Evolutionary conservation across 53 echinoderm and acorn worm genomes (phyloP), one percentile per base, ranked within the genome.

Genomic region (Henricia sp.): DNA sequence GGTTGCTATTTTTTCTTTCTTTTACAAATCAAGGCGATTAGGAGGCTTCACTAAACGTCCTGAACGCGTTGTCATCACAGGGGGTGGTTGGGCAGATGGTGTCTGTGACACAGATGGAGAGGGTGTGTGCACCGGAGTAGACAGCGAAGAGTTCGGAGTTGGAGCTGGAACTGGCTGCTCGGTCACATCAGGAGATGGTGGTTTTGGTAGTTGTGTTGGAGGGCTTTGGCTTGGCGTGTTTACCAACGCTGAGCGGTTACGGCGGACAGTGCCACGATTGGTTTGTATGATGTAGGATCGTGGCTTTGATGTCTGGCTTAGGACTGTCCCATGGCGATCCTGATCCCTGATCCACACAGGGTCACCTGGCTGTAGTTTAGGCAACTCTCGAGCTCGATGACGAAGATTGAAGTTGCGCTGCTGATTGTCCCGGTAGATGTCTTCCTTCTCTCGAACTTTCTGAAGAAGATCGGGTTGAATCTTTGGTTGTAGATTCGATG

Each of bases 131-230:
- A 27, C 3, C 12, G 3, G 10, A 58, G 59, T 58, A 58, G 59
- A 19, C 27, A 26, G 59, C 12, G 59, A 58, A 58, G 27, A 58
- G 23, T 58, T 3, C 17, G 21, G 59, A 5, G 59, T 23, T 58
- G 59, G 59, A 58, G 59, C 26, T 24, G 59, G 59, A 58, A 58
- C 59, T 58, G 59, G 20, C 59, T 58, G 59, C 59, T 20, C 27
- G 12, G 59, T 58, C 27, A 58, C 59, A 58, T 58, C 59, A 58
- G 59, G 59, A 58, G 59, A 58, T 27, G 27, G 59, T 23, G 59
- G 59, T 58, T 2, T 27, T 58, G 59, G 59, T 20, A 6, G 23
- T 58, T 20, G 59, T 2, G 62, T 60, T 60, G 24, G 62, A 16
- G 54, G 54, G 54, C 20, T 53, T 3, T 53, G 54, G 54, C 24